phyloP scores from a whole-genome alignment of 92 coral and sea anemone species.

The Blastomussa wellsi region DNA sequence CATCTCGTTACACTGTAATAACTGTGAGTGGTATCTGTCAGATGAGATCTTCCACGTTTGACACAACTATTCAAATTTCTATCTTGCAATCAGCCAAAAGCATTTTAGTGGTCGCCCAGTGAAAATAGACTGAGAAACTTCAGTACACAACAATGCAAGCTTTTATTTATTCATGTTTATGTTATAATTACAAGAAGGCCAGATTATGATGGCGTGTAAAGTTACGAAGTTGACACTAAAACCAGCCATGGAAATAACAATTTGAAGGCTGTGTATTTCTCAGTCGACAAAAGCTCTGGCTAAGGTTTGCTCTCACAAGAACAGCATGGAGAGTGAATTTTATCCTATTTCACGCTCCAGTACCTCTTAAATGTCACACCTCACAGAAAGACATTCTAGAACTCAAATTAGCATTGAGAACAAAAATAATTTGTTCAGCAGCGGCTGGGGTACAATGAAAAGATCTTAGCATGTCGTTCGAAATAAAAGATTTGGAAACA shows the following conservation, averaged over 20 bases:
- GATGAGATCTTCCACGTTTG: background rate
- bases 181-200: conserved; percentile 6
- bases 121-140: background rate
- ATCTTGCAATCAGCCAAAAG: conserved; percentile 14
- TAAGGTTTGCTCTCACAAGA: background rate
- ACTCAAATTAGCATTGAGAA: conserved; percentile 37
- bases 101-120: background rate
- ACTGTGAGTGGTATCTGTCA: background rate
- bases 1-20: background rate
- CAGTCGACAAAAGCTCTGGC: background rate
- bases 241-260: background rate
- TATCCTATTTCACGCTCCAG: conserved; percentile 7
- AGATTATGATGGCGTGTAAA: conserved; percentile 3
- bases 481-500: conserved; percentile 18
- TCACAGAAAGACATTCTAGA: conserved; percentile 15
- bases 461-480: conserved; percentile 11
- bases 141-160: background rate
- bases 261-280: background rate
- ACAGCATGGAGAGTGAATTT: background rate
- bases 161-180: conserved; percentile 21
- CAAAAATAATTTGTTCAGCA: conserved; percentile 19
- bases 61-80: background rate
- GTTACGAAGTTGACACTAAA: conserved; percentile 5
- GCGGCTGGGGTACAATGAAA: background rate
- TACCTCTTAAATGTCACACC: conserved; percentile 22